phyloP scores from a whole-genome alignment of 2,888 invertebrate genomes.

The Tribolium freemani region DNA sequence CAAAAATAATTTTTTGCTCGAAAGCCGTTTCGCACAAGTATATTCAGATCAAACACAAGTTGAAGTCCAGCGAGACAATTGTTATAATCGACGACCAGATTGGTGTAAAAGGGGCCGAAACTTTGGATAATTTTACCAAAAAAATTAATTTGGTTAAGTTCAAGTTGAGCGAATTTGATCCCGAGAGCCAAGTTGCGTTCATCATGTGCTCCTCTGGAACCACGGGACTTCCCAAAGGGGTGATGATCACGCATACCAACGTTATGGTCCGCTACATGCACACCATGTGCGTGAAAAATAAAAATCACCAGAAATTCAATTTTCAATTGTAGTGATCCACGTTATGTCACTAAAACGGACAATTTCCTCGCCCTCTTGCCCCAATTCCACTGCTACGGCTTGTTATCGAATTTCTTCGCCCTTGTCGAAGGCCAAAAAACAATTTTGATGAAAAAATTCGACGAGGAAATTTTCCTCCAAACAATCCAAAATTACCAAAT shows the following conservation, averaged over 20 bases:
- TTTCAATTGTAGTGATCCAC: constrained; percentile 46
- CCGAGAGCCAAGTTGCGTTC: constrained; percentile 51
- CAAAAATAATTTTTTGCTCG: constrained; percentile 77
- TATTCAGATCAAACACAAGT: constrained; percentile 10
- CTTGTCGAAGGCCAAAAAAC: constrained; percentile 49
- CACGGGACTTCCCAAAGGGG: constrained; percentile 78
- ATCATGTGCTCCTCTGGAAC: constrained; percentile 79
- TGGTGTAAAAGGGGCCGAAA: constrained; percentile 31
- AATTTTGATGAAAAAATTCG: constrained; percentile 55
- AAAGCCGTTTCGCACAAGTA: constrained; percentile 53
- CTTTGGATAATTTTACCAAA: constrained; percentile 40
- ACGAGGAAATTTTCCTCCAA: constrained; percentile 74
- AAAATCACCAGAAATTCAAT: neutral
- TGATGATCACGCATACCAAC: constrained; percentile 75
- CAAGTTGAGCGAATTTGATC: constrained; percentile 44
- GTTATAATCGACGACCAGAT: constrained; percentile 69
- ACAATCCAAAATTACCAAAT: constrained; percentile 80
- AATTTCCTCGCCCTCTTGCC: constrained; percentile 53
- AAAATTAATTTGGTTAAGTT: constrained; percentile 31
- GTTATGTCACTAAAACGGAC: neutral
- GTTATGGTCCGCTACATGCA: constrained; percentile 44
- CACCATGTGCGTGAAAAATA: constrained; percentile 18
- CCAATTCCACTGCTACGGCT: constrained; percentile 57
- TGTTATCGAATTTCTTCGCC: constrained; percentile 49
- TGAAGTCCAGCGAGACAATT: constrained; percentile 67